Evolutionary conservation across 2,888 invertebrate species (phyloP), one percentile per base, ranked within the genome.

Genomic region (Neocrepidodera transversa): DNA sequence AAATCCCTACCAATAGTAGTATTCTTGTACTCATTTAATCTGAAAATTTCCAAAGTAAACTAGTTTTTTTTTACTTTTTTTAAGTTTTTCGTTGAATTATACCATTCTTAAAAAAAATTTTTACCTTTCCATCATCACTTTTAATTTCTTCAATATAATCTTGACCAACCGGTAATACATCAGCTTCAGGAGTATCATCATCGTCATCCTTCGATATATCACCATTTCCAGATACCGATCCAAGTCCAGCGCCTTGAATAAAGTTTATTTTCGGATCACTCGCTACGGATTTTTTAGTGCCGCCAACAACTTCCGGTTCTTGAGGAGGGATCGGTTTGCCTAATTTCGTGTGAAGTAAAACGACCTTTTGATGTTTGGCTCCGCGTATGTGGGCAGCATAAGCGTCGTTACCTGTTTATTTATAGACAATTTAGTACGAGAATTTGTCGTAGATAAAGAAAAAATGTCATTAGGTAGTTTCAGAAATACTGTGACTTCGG

Each of bases 341-440:
- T 32, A 98, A 86, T 82, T 95, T 95, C 53, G 95, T 96, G 81
- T 98, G 97, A 67, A 98, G 84, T 78, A 97, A 93, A 47, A 97
- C 91, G 56, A 96, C 95, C 84, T 97, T 97, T 80, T 96, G 95
- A 84, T 99, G 99, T 81, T 98, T 98, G 68, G 95, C 92, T 62
- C 99, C 99, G 60, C 97, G 87, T 70, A 99, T 94, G 81, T 99
- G 98, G 42, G 97, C 96, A 35, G 96, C 95, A 82, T 98, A 99
- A 0, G 98, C 97, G 83, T 99, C 99, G 55, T 93, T 92, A 55
- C 98, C 97, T 23, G 95, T 23, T 7, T 23, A 23, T 5, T 23
- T 7, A 23, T 23, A 5, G 7, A 23, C 23, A 23, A 23, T 23
- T 23, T n/a, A n/a, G n/a, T n/a, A n/a, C n/a, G n/a, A n/a, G n/a